Evolutionary conservation across 2,797 vertebrate species (phyloP).

Genomic region (Thamnophis elegans): DNA sequence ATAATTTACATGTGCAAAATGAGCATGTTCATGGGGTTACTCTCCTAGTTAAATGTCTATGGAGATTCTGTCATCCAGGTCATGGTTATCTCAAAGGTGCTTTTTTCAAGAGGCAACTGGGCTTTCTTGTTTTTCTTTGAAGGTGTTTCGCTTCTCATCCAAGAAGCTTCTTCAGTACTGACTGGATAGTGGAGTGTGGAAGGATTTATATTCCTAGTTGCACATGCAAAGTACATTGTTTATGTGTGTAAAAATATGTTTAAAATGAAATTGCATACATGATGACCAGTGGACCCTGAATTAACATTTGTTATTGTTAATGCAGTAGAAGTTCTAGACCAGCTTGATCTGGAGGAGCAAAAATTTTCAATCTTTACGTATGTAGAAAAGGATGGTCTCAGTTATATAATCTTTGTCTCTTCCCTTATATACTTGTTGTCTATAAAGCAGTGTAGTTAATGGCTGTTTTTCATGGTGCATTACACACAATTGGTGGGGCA

Average conservation of each 20-base stretch:
- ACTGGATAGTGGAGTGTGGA: not conserved
- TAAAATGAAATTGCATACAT: not conserved
- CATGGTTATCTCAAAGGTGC: not conserved
- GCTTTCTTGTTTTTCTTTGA: not conserved
- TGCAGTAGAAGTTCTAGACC: not conserved
- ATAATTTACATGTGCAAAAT: not conserved
- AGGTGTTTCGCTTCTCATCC: not conserved
- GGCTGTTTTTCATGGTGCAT: not conserved
- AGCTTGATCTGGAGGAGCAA: not conserved
- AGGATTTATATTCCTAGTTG: not conserved
- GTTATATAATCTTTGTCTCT: not conserved
- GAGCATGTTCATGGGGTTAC: not conserved
- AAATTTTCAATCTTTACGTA: not conserved
- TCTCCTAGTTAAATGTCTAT: not conserved
- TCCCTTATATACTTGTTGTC: not conserved
- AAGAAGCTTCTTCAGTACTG: too few relatives aligned
- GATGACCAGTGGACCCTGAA: not conserved
- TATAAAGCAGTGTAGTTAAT: not conserved
- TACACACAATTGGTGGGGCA: not conserved
- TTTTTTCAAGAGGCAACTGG: not conserved
- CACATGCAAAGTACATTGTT: not conserved
- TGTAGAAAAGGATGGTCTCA: not conserved
- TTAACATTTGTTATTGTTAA: not conserved
- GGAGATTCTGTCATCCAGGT: not conserved
- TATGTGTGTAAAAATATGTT: not conserved